These are phyloP conservation scores for Polyergus mexicanus DNA, from an alignment of 1,140 invertebrate genomes.

Conservation along the genomic window DNA sequence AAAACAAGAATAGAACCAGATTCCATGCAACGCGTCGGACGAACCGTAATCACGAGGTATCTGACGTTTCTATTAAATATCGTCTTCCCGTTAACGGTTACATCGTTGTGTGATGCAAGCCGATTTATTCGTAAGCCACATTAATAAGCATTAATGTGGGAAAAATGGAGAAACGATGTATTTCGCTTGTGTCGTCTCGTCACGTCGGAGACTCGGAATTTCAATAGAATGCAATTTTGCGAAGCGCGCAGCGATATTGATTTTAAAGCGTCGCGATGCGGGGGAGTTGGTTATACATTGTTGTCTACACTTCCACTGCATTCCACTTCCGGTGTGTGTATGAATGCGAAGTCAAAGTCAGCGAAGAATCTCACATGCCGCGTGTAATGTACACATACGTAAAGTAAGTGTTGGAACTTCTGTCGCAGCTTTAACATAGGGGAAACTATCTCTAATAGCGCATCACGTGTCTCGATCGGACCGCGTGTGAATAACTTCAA, in stretches of 20 bases:
- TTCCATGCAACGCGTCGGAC: constrained; percentile 29
- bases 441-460: constrained; percentile 20
- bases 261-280: constrained; percentile 10
- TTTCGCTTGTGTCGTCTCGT: neutral
- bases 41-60: constrained; percentile 44
- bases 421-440: neutral
- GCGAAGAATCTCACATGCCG: neutral
- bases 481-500: constrained; percentile 12
- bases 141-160: constrained; percentile 32
- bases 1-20: neutral
- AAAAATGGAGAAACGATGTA: constrained; percentile 10
- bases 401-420: constrained; percentile 18
- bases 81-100: neutral
- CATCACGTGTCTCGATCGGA: constrained; percentile 1
- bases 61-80: neutral
- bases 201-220: neutral
- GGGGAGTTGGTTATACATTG: constrained; percentile 3
- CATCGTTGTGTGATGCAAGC: constrained; percentile 30
- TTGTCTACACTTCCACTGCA: neutral
- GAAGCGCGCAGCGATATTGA: constrained; percentile 9
- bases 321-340: neutral
- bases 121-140: constrained; percentile 21
- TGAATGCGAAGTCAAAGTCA: constrained; percentile 21
- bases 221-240: constrained; percentile 17
- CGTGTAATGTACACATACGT: neutral